phyloP scores from a whole-genome alignment of 2,797 vertebrate genomes.

The Streptopelia turtur region DNA sequence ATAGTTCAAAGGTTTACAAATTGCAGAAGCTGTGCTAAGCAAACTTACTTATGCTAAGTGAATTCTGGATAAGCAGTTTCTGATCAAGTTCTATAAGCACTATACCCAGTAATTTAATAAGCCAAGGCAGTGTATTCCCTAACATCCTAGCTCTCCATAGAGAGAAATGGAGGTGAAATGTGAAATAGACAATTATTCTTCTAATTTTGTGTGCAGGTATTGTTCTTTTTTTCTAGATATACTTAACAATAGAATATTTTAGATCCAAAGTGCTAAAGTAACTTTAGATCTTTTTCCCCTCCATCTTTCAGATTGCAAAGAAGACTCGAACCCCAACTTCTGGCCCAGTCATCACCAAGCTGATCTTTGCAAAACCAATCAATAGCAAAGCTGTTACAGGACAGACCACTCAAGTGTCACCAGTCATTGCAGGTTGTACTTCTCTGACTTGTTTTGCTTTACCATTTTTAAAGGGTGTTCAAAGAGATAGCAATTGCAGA shows the following conservation, averaged over 20 bases:
- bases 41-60: no score
- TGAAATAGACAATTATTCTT: not conserved
- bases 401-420: slow-evolving; percentile 87
- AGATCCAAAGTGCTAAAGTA: slow-evolving; percentile 14
- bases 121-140: no score
- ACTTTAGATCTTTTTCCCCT: slow-evolving; percentile 45
- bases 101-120: no score
- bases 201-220: not conserved
- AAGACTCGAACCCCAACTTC: slow-evolving; percentile 92
- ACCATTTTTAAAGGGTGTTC: not conserved
- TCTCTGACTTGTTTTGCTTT: slow-evolving; percentile 64
- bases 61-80: no score
- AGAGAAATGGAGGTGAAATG: not conserved
- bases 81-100: no score
- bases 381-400: slow-evolving; percentile 93
- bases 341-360: slow-evolving; percentile 93
- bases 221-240: not conserved
- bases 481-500: not conserved
- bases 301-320: slow-evolving; percentile 90
- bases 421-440: slow-evolving; percentile 89
- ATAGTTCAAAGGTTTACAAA: no score
- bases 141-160: not conserved
- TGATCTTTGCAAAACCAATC: slow-evolving; percentile 97
- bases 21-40: no score
- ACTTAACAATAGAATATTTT: not conserved